Evolutionary conservation across 2,113 vertebrate species (phyloP).

Genomic region (Macrotis lagotis): DNA sequence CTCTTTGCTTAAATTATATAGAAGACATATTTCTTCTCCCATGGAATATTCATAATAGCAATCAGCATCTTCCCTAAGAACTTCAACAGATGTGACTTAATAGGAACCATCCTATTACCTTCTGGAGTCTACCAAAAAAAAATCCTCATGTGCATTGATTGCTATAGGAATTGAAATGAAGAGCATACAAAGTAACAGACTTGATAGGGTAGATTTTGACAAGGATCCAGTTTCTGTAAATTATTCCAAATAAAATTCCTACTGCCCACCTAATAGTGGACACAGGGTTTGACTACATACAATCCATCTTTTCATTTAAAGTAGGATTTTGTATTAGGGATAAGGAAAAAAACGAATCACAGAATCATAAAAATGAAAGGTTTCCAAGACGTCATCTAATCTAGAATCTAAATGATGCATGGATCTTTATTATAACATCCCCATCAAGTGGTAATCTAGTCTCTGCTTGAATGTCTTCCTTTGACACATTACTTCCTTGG

Average conservation of each 20-base stretch:
- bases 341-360: neutral
- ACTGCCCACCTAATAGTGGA: neutral
- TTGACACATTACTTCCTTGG: neutral
- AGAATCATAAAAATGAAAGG: neutral
- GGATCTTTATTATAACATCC: neutral
- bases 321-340: rapidly evolving
- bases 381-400: neutral
- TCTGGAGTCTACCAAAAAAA: conserved; percentile 56
- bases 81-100: conserved; percentile 47
- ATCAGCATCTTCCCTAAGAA: conserved; percentile 35
- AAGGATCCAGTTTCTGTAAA: conserved; percentile 40
- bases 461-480: neutral
- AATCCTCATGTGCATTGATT: conserved; percentile 33
- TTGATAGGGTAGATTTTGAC: conserved; percentile 42
- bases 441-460: neutral
- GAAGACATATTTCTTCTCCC: conserved; percentile 29
- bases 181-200: neutral
- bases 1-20: conserved; percentile 24
- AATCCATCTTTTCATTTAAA: neutral
- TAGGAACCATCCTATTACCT: conserved; percentile 44
- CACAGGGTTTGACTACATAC: neutral
- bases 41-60: conserved; percentile 47
- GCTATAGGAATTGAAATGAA: conserved; percentile 57
- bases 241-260: conserved; percentile 8
- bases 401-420: neutral